Base-by-base conservation (phyloP, 2,113 vertebrate species). In the Dryoscopus gambensis region DNA sequence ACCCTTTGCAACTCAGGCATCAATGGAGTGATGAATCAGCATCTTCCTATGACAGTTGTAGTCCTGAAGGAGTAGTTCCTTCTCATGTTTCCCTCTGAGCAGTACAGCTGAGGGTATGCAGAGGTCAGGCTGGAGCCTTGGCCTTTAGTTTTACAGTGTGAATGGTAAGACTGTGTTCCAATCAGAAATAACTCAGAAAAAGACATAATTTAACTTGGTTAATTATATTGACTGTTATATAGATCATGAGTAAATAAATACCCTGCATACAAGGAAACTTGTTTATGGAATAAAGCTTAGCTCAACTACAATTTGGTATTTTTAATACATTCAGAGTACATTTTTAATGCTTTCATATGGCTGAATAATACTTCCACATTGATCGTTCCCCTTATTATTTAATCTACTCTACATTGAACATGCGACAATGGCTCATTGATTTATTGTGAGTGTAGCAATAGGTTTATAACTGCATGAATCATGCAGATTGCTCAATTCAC, bases 381-480 rank as follows among this genome's bases (percentile, higher is more conserved):
- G 91, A 97, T 97, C 97, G 94, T 81, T 9, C 28, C 68, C 79
- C 71, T 98, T 97, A 85, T 98, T 98, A 90, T 97, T 98, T 97
- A 97, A 97, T 94, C 95, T 96, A 83, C 96, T 94, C 81, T 93
- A 76, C 93, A 96, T 93, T 95, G 97, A 98, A 97, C 95, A 94
- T 92, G 94, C 3, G 44, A 98, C 98, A 98, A 98, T 97, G 94
- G 97, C 78, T 97, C 94, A 94, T 94, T 98, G 98, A 98, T 98
- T 98, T 98, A 98, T 98, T 97, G 97, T 95, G 89, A 98, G 95
- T 97, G 97, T 97, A 97, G 98, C 96, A 98, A 98, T 97, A 95
- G 93, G 95, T 98, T 98, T 98, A 98, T 97, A 98, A 98, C 87
- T 86, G 97, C 97, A 98, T 98, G 98, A 98, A 98, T 98, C 98